Percentiles rank a stretch among this genome's conserved stretches.
Conservation (phyloP, 1,140 invertebrate genomes). For the Rhynchophorus ferrugineus region DNA sequence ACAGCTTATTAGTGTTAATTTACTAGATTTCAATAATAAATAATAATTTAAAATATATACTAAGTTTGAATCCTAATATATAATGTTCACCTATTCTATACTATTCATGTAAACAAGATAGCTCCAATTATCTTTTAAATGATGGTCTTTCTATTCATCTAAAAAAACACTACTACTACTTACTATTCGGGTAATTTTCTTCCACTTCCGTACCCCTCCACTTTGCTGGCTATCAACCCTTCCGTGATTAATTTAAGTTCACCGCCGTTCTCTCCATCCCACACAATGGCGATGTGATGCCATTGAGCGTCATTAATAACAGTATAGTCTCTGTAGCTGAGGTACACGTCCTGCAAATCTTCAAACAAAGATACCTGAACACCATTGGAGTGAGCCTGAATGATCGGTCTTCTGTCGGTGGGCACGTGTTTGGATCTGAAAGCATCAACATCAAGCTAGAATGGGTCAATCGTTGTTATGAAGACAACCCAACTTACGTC, state of each 20-base stretch:
- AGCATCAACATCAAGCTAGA: no score
- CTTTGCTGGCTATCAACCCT: constrained; percentile 84
- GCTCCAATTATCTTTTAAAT: no score
- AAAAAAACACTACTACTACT: no score
- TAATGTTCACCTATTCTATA: no score
- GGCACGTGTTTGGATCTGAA: constrained; percentile 70
- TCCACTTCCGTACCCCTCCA: constrained; percentile 76
- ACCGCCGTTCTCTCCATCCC: constrained; percentile 79
- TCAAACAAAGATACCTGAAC: constrained; percentile 83
- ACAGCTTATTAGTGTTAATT: no score
- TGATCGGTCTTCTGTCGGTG: constrained; percentile 65
- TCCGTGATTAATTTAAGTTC: constrained; percentile 84
- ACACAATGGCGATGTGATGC: constrained; percentile 92
- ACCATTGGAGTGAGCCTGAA: constrained; percentile 85
- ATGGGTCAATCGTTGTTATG: no score
- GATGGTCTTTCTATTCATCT: no score
- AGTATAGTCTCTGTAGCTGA: constrained; percentile 84
- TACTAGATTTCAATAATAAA: neutral
- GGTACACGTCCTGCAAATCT: constrained; percentile 81
- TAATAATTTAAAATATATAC: neutral
- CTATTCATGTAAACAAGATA: no score
- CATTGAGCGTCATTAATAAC: constrained; percentile 93
- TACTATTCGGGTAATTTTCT: constrained; percentile 71
- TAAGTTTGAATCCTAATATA: no score
- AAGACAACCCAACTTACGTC: constrained; percentile 56